phyloP scores from a whole-genome alignment of 2,797 vertebrate genomes.

The Tauraco hartlaubi region DNA sequence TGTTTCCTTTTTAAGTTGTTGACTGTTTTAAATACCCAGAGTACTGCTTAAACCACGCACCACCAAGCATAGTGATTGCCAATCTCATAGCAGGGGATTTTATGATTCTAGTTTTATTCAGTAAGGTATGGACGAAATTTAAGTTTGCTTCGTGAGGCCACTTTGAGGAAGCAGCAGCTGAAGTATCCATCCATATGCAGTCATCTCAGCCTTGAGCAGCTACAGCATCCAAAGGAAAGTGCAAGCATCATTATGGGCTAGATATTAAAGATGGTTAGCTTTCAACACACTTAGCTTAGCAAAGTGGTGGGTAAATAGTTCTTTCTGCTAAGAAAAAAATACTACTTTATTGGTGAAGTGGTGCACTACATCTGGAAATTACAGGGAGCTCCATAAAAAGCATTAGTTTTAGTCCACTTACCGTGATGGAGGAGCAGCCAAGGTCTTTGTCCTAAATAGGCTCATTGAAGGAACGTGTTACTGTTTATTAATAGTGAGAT shows the following conservation, averaged over 20 bases:
- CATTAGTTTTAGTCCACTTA: neutral
- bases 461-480: neutral
- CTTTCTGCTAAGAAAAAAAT: neutral
- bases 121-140: neutral
- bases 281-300: neutral
- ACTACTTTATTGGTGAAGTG: neutral
- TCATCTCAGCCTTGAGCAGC: neutral
- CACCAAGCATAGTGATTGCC: neutral
- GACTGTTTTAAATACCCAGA: neutral
- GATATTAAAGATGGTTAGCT: neutral
- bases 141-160: neutral
- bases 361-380: neutral
- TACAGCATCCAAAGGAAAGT: neutral
- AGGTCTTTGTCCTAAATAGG: neutral
- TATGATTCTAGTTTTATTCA: neutral
- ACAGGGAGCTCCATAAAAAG: neutral
- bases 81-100: neutral
- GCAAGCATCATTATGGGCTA: neutral
- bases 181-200: neutral
- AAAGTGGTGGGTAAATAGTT: neutral
- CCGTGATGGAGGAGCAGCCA: neutral
- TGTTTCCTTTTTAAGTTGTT: neutral
- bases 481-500: neutral
- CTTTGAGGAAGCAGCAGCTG: neutral
- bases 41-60: neutral